Evolutionary conservation across 2,797 vertebrate species (phyloP), one percentile per base, ranked within the genome.

Genomic region (Peromyscus eremicus): DNA sequence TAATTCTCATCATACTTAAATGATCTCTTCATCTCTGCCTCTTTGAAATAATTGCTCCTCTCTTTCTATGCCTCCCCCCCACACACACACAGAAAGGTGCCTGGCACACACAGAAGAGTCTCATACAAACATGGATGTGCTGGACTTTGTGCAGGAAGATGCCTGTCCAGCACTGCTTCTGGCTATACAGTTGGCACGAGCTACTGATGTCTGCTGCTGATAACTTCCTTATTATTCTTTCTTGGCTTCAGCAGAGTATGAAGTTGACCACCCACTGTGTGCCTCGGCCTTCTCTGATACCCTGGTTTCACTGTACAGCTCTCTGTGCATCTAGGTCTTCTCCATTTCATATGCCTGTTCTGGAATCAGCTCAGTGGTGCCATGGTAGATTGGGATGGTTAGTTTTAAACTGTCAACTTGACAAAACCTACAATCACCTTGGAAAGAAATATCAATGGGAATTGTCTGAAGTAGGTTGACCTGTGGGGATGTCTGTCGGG

Each of bases 151-250:
- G 9, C 14, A 49, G 37, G 37, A 87, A 64, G 32, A 27, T 8
- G 6, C 70, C 75, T 90, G 29, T 82, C 60, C 52, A 8, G 34
- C 75, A 34, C 13, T 75, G 34, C 46, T 81, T 21, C 62, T 85
- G 49, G 80, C 75, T 86, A 64, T 43, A 40, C 29, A 46, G 62
- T 85, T 85, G 17, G 29, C 62, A 68, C 40, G 23, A 49, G 40
- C 40, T 94, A 27, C 40, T 70, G 49, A 75, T 92, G 73, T 82
- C 43, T 87, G 34, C 19, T 66, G 76, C 43, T 82, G 81, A 40
- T 91, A 96, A 87, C 12, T 71, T 92, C 57, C 77, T 57, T 52
- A 0, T 37, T 8, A 64, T 93, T 79, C 32, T 64, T 77, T 95
- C 52, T 80, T 83, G 32, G 27, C 62, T 82, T 91, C 27, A 3